Percentiles rank a stretch among this genome's conserved stretches.
Evolutionary conservation across 2,797 vertebrate genomes (phyloP).

Genomic region (Antennarius maculatus): DNA sequence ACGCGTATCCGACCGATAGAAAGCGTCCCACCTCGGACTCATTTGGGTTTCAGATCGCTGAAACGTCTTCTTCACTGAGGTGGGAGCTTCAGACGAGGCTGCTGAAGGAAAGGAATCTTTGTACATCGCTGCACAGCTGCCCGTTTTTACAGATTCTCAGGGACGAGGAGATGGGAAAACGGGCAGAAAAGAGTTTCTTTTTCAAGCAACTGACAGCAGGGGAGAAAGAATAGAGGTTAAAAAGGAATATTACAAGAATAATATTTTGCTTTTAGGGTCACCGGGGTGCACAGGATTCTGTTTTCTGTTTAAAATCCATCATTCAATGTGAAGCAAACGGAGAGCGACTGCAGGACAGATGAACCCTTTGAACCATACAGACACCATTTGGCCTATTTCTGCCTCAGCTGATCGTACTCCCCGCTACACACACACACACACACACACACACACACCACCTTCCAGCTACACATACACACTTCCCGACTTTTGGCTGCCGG

Average conservation of each 20-base stretch:
- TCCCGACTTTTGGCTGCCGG: slow-evolving; percentile 61
- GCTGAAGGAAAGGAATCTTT: slow-evolving; percentile 10
- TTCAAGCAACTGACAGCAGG: background rate
- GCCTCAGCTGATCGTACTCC: slow-evolving; percentile 73
- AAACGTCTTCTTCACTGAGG: slow-evolving; percentile 25
- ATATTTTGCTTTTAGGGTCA: too few relatives aligned
- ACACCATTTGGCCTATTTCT: slow-evolving; percentile 77
- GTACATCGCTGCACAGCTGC: background rate
- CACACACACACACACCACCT: slow-evolving; percentile 1
- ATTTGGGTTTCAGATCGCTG: slow-evolving; percentile 20
- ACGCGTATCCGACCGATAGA: slow-evolving; percentile 7
- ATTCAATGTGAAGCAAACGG: background rate
- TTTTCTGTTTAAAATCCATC: too few relatives aligned
- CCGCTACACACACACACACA: background rate
- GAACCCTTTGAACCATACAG: slow-evolving; percentile 72
- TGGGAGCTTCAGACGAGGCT: slow-evolving; percentile 2
- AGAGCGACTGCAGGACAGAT: slow-evolving; percentile 48
- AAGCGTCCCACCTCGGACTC: slow-evolving; percentile 6
- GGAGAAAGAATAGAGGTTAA: too few relatives aligned
- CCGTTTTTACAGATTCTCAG: background rate
- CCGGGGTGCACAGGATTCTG: background rate
- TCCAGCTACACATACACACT: slow-evolving; percentile 36
- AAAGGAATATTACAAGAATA: too few relatives aligned
- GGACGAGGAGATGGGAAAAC: too few relatives aligned
- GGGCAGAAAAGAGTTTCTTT: background rate